Base-by-base conservation (phyloP, 2,888 invertebrate species). In the Aricia artaxerxes region DNA sequence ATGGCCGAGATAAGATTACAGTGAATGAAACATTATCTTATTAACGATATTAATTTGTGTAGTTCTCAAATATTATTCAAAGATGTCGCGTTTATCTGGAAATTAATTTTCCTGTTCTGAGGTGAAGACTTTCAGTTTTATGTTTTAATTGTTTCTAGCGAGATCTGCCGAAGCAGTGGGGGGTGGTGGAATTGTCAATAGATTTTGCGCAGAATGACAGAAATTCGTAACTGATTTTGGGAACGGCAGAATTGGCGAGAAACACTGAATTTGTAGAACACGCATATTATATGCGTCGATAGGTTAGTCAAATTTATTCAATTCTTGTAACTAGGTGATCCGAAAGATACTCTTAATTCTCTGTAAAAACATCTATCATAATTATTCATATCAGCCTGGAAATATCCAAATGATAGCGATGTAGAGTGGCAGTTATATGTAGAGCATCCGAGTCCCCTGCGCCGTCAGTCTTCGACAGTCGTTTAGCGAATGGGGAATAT, bases 1-100 rank as follows among this genome's bases (percentile, higher is more conserved):
- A 69, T 38, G 69, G 69, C 13, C 35, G 69, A 38, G 69, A 69
- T 69, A 69, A 69, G 69, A 69, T 69, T 35, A 69, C 69, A 69
- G 35, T 38, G 16, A 69, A 13, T 9, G 11, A 69, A 38, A 38
- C 69, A 38, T 69, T 69, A 69, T 38, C 69, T 69, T 35, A 69
- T 31, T 64, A 24, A 24, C 64, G 64, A 69, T 35, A 38, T 69
- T 13, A 69, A 11, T 69, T 31, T 64, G 64, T 31, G 61, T 64
- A 31, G 11, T 31, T 9, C 7, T 64, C 31, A 31, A 64, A 31
- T 11, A 9, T 64, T 24, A 61, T n/a, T 4, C 16, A 16, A 7
- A n/a, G 16, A 61, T 24, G 16, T 61, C 24, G 61, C 4, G 60
- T n/a, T 60, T 53, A 13, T 4, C 57, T 16, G 16, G 13, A 3